Evolutionary conservation across 2,888 invertebrate species (phyloP).

Genomic region (Monoplex corrugatus): DNA sequence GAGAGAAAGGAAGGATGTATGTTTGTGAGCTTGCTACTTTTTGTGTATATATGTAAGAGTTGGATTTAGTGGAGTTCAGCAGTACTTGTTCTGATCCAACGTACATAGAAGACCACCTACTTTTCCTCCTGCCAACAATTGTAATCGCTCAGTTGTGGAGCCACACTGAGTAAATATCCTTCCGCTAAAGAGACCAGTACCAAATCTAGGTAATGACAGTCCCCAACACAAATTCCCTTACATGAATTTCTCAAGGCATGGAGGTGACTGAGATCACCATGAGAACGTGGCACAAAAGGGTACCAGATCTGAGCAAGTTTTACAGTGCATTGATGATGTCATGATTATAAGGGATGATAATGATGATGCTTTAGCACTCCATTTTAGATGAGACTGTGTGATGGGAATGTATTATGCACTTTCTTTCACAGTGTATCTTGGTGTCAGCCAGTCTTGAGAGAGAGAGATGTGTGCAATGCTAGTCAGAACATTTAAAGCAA

Average conservation of each 20-base stretch:
- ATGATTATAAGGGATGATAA: not conserved
- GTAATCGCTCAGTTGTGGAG: not conserved
- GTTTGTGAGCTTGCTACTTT: not conserved
- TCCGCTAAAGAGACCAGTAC: not conserved
- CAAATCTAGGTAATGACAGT: not conserved
- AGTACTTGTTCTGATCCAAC: not conserved
- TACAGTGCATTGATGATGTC: not conserved
- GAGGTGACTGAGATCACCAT: not conserved
- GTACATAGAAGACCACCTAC: not conserved
- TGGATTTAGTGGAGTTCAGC: not conserved
- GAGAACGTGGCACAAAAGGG: not conserved
- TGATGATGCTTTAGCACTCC: not conserved
- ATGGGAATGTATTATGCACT: not conserved
- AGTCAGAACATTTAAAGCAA: not conserved
- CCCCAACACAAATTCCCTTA: not conserved
- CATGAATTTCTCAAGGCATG: not conserved
- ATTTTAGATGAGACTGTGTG: not conserved
- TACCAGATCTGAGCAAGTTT: not conserved
- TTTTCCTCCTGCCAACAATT: not conserved
- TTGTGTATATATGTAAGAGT: too few species aligned
- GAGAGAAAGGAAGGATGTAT: too few species aligned
- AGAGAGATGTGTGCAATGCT: not conserved
- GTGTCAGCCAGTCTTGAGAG: not conserved
- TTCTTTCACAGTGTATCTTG: not conserved
- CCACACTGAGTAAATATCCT: not conserved